Conservation (phyloP, 2,113 vertebrate species). For the Tympanuchus pallidicinctus region DNA sequence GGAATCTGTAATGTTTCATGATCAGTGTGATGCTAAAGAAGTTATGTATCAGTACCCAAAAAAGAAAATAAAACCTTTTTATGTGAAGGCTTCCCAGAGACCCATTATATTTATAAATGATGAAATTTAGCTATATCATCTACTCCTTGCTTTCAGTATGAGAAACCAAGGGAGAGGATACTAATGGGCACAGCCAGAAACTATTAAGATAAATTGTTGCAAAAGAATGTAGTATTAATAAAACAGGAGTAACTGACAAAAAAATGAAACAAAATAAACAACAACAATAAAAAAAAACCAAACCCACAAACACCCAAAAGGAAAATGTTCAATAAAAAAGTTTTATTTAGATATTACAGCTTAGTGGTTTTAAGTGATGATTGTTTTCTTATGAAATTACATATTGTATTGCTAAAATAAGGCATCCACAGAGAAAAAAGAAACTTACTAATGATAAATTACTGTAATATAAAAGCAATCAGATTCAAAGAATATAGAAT, state of each 20-base stretch:
- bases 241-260: neutral
- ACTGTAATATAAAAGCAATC: neutral
- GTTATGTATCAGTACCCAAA: neutral
- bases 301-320: neutral
- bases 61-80: neutral
- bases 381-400: neutral
- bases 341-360: neutral
- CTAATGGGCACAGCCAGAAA: neutral
- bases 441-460: slow-evolving; percentile 8
- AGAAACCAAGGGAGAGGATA: neutral
- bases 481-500: neutral
- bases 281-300: neutral
- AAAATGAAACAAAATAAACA: neutral
- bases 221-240: neutral
- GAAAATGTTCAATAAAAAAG: neutral
- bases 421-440: neutral
- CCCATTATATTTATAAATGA: neutral
- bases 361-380: neutral
- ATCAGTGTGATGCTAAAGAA: neutral
- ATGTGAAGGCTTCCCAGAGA: neutral
- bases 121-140: neutral
- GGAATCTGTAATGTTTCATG: neutral
- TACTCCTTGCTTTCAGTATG: neutral
- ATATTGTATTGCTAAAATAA: slow-evolving; percentile 2
- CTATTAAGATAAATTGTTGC: neutral